Base-by-base conservation (phyloP, 2,888 invertebrate genomes). In the Heliconius ethilla region DNA sequence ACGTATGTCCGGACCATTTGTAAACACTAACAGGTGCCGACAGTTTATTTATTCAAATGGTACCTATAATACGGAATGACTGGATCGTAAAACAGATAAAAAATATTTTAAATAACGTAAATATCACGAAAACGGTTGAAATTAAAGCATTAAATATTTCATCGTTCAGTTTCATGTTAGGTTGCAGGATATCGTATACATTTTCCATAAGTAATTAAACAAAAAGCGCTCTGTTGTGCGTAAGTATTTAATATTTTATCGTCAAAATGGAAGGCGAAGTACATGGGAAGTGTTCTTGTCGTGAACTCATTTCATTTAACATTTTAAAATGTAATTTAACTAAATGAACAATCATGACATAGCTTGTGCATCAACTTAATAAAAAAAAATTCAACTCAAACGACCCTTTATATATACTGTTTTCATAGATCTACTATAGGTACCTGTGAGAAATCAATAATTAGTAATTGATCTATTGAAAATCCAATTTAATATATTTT, bases 1-100 rank as follows among this genome's bases (percentile, higher is more conserved):
- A 90, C 92, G 91, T 91, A 91, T 92, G 93, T 93, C 91, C 93
- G 91, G 91, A 90, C 90, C 92, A 91, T 92, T 93, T 92, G 91
- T 91, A 90, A 88, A 90, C 91, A 91, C 90, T 92, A 92, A 92
- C 92, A 89, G 90, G 90, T 88, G 88, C 88, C 89, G 93, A 92
- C 92, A 89, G 89, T 91, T 90, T 91, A 92, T 92, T 92, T 90
- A 91, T 92, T 93, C 89, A 90, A 91, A 93, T 91, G 88, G 87
- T 84, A 85, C 86, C 62, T 80, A 69, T 67, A 70, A 69, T 75
- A 75, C 63, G 59, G 18, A 80, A 65, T 66, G 78, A 65, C 66
- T 63, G 59, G 75, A 70, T 76, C 62, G 33, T 75, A 76, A 70
- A 75, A 72, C 9, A 33, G 15, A 33, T 37, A n/a, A 6, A 37